Evolutionary conservation across 2,113 vertebrate genomes (phyloP), one percentile per base, ranked within the genome.

Genomic region (Opisthocomus hoazin): DNA sequence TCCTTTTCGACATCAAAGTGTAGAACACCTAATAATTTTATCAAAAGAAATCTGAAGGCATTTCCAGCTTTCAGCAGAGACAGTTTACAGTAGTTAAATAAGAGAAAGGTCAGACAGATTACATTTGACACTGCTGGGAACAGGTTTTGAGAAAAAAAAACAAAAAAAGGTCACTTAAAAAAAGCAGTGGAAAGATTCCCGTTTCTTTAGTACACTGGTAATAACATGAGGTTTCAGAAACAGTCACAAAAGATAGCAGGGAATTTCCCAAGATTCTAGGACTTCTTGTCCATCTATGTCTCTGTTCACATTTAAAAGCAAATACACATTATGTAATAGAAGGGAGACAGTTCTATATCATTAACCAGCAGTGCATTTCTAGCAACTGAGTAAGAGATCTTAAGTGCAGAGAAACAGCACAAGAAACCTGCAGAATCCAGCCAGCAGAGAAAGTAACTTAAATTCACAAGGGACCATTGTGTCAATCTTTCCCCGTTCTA

Each of bases 201-300:
- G 23, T 54, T 87, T 93, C 84, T 85, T 89, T 84, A 53, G 21
- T 79, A 46, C 57, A 45, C 13, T 36, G 6, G 37, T 83, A 39
- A 74, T 41, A 87, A 84, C 73, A 74, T 30, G 41, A 84, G n/a
- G 53, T 94, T 97, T 96, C 87, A 93, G 46, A 84, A 95, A 70
- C 7, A 74, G 45, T 94, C 74, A 93, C 15, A 36, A 43, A 91
- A 71, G 10, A 89, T 17, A 86, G 50, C 34, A 77, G 75, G 70
- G 91, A 87, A 83, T 91, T 96, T 89, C 95, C 94, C 61, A 45
- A 27, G 32, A 65, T 76, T 77, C 92, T 77, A 84, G 57, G 37
- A 37, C n/a, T 64, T 61, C 1, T 63, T 89, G 32, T 39, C 39
- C 15, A 8, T 86, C n/a, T 84, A 20, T 48, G 34, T 75, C 14